Percentiles rank a stretch among this genome's conserved stretches.
Conservation (phyloP, 35 echinoderm and acorn worm genomes). For the Heliocidaris erythrogramma region DNA sequence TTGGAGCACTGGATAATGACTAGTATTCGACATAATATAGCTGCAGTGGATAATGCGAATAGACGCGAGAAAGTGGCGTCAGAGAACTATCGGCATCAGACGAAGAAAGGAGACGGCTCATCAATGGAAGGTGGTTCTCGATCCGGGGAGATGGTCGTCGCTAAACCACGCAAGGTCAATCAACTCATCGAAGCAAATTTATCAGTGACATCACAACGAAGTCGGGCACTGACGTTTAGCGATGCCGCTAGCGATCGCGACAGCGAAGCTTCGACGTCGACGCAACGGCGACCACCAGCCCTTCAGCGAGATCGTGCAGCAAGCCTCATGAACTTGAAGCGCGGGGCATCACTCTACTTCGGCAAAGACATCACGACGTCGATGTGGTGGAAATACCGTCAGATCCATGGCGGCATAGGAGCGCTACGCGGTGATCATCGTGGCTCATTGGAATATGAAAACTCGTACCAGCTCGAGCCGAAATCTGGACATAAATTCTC, state of each 20-base stretch:
- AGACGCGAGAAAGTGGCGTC: not conserved
- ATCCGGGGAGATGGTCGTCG: not conserved
- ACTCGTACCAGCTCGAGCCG: constrained; percentile 22
- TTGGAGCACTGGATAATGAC: not conserved
- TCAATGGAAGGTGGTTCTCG: not conserved
- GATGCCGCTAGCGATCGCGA: not conserved
- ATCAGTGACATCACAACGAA: not conserved
- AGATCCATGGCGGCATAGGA: not conserved
- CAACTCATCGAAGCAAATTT: not conserved
- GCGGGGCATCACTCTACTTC: constrained; percentile 21
- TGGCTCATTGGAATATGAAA: not conserved
- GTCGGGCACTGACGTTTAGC: not conserved
- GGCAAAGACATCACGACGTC: constrained; percentile 43
- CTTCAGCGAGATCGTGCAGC: not conserved
- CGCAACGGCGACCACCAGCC: not conserved
- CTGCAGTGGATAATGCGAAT: not conserved
- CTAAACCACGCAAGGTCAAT: not conserved
- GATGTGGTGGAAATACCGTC: constrained; percentile 47
- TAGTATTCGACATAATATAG: not conserved
- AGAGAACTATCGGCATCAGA: not conserved
- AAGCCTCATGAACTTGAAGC: constrained; percentile 37
- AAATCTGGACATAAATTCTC: constrained; percentile 22
- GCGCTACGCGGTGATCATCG: not conserved
- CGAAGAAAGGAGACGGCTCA: not conserved
- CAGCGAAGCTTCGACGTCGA: not conserved